phyloP scores from a whole-genome alignment of 2,113 vertebrate genomes.

The Uria aalge region DNA sequence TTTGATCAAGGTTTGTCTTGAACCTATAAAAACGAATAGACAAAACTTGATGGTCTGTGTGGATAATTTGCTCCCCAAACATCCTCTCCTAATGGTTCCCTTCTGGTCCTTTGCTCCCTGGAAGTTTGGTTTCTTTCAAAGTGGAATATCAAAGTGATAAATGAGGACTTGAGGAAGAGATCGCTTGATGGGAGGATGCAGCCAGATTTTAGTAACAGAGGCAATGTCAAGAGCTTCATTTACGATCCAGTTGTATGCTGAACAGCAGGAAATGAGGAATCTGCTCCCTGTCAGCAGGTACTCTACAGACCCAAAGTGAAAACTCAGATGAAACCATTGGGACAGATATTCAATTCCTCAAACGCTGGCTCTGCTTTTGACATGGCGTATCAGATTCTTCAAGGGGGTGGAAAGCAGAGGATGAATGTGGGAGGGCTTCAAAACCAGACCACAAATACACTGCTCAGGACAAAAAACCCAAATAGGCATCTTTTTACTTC shows the following conservation, averaged over 20 bases:
- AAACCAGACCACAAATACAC: not conserved
- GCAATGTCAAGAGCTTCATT: not conserved
- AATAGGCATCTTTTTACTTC: not conserved
- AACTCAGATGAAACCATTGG: constrained; percentile 7
- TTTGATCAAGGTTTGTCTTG: not conserved
- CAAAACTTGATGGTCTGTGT: not conserved
- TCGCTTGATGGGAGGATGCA: not conserved
- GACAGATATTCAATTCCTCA: constrained; percentile 5
- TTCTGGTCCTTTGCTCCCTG: not conserved
- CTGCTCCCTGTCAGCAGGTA: constrained; percentile 30
- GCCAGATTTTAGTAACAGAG: not conserved
- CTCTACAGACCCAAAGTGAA: not conserved
- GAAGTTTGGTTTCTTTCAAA: not conserved
- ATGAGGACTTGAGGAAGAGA: not conserved
- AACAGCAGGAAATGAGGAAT: constrained; percentile 46
- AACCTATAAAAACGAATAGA: not conserved
- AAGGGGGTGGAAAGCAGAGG: not conserved
- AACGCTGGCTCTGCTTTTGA: not conserved
- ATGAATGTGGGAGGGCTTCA: not conserved
- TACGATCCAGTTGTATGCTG: not conserved
- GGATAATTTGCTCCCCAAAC: not conserved
- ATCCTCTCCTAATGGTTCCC: not conserved
- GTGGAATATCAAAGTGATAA: not conserved
- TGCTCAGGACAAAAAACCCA: not conserved
- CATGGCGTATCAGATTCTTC: constrained; percentile 18